Percentiles rank a stretch among this genome's conserved stretches.
phyloP scores from a whole-genome alignment of 2,113 vertebrate species.

The Alethe castanea region DNA sequence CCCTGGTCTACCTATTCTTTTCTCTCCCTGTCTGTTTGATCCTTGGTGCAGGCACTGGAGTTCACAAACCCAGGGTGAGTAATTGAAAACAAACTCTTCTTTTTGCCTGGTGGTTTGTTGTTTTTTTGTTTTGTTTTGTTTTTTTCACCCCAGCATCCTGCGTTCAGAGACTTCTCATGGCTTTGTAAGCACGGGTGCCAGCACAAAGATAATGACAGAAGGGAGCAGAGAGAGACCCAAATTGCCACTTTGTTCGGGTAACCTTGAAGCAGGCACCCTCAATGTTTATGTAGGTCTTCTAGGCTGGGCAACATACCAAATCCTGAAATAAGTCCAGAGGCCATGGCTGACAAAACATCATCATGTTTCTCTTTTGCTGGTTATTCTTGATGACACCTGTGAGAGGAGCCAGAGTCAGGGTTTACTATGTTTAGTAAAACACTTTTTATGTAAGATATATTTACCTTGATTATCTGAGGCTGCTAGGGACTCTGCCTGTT shows the following conservation, averaged over 20 bases:
- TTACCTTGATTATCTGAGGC: neutral
- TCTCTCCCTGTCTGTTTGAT: neutral
- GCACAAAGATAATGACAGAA: neutral
- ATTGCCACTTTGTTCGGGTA: neutral
- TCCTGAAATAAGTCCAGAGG: neutral
- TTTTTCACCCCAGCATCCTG: neutral
- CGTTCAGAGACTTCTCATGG: neutral
- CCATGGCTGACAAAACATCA: neutral
- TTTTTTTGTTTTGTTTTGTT: neutral
- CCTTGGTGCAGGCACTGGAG: neutral
- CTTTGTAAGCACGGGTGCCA: neutral
- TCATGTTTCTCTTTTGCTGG: neutral
- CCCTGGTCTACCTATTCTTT: neutral
- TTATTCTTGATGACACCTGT: neutral
- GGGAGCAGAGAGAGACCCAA: neutral
- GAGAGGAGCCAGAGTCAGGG: neutral
- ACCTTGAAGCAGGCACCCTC: neutral
- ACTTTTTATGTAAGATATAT: neutral
- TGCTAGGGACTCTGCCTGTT: rapidly evolving
- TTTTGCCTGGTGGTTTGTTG: neutral
- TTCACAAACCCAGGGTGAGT: neutral
- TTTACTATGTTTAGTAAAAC: neutral
- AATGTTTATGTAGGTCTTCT: neutral
- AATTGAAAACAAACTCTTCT: neutral
- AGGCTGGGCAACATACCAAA: neutral